These are phyloP conservation scores for Streptopelia turtur DNA, from an alignment of 2,797 vertebrate species.

Conservation along the genomic window DNA sequence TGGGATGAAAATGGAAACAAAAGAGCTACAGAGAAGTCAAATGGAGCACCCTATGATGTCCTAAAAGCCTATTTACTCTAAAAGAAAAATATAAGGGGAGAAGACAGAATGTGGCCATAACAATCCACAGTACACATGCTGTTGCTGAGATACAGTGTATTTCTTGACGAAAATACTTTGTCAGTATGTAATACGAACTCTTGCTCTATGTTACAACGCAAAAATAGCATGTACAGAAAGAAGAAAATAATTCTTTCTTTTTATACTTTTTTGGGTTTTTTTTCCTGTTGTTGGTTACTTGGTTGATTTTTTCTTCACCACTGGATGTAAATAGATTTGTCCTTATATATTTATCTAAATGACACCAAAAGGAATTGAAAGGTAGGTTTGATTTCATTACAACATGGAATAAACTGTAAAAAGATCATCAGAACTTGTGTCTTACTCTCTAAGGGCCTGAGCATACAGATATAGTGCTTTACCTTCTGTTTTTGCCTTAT, in stretches of 20 bases:
- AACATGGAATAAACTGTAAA: not conserved
- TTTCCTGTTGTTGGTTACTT: not conserved
- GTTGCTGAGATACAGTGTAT: conserved; percentile 22
- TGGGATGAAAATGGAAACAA: conserved; percentile 21
- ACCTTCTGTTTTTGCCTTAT: not conserved
- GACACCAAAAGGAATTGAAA: not conserved
- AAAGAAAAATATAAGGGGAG: not conserved
- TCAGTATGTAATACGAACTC: not conserved
- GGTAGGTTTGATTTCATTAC: not conserved
- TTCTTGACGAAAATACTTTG: not conserved
- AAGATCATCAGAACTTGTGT: not conserved
- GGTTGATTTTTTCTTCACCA: not conserved
- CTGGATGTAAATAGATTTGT: not conserved
- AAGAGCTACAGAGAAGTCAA: conserved; percentile 13
- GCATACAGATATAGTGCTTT: not conserved
- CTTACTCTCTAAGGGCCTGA: not conserved
- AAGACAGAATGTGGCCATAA: not conserved
- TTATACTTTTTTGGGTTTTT: not conserved
- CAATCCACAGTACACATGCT: not conserved
- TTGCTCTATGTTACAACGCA: not conserved
- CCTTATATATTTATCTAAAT: not conserved
- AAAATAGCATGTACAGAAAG: not conserved
- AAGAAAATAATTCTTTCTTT: not conserved
- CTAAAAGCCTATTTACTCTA: conserved; percentile 30
- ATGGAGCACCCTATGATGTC: not conserved